A percentile compares a stretch with the other conserved stretches of the same genome.
These are phyloP conservation scores for Lycocerus yunnanus DNA, from an alignment of 2,888 invertebrate species.

Conservation along the genomic window DNA sequence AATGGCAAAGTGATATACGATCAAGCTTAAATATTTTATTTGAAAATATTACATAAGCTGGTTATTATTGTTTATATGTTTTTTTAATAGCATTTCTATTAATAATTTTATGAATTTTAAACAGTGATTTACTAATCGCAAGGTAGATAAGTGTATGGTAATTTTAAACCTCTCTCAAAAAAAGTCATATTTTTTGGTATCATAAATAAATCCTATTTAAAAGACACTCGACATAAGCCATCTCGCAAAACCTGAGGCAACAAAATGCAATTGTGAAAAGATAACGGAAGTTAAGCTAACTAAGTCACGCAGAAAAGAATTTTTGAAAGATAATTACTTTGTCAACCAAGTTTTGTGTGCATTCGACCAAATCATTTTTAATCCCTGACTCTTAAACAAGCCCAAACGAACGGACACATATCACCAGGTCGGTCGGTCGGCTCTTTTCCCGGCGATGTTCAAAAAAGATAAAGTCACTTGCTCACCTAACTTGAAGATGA, in stretches of 20 bases:
- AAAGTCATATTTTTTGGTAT: not conserved
- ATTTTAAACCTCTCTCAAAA: not conserved
- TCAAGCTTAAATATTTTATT: not conserved
- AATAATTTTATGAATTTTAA: not conserved
- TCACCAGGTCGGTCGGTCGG: slow-evolving; percentile 11
- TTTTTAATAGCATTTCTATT: not conserved
- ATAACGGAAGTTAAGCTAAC: slow-evolving; percentile 14
- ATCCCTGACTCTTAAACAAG: slow-evolving; percentile 1
- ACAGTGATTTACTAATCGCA: not conserved
- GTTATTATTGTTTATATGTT: not conserved
- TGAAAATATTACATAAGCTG: not conserved
- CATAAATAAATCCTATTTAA: not conserved
- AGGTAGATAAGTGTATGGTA: not conserved
- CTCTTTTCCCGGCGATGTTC: slow-evolving; percentile 14
- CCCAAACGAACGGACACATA: slow-evolving; percentile 8
- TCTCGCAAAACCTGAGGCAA: not conserved
- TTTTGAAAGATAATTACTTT: slow-evolving; percentile 33
- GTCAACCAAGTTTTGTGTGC: slow-evolving; percentile 26
- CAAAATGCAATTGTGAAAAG: slow-evolving; percentile 2
- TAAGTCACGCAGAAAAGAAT: slow-evolving; percentile 30
- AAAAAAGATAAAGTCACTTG: slow-evolving; percentile 21
- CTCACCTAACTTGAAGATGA: slow-evolving; percentile 12
- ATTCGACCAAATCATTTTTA: slow-evolving; percentile 18
- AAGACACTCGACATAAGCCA: not conserved
- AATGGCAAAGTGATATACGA: not conserved